A percentile compares a stretch with the other conserved stretches of the same genome.
phyloP scores from a whole-genome alignment of 2,113 vertebrate species.

The Gymnarchus niloticus region DNA sequence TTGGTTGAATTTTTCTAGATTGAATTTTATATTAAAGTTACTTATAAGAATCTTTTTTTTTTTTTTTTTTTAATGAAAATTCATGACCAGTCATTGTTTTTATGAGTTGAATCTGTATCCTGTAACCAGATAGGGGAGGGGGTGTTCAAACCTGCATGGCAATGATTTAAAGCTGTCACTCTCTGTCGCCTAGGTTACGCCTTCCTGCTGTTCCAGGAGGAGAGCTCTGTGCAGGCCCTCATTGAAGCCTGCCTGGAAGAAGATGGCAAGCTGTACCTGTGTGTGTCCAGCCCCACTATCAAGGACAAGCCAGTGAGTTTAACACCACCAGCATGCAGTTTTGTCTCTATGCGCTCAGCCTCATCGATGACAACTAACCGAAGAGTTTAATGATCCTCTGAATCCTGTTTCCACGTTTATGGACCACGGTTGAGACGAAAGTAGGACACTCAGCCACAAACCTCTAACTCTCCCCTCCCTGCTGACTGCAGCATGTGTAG shows the following conservation, averaged over 20 bases:
- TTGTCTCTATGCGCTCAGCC: no score
- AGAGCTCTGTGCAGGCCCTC: constrained; percentile 92
- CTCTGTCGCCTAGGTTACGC: constrained; percentile 77
- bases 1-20: background rate
- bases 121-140: background rate
- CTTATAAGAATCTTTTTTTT: background rate
- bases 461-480: background rate
- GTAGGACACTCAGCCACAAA: background rate
- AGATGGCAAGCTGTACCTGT: constrained; percentile 94
- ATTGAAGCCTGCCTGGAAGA: constrained; percentile 97
- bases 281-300: constrained; percentile 96
- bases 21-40: background rate
- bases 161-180: background rate
- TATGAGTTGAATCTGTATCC: background rate
- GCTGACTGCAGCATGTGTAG: background rate
- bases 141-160: background rate
- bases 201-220: constrained; percentile 97
- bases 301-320: constrained; percentile 97
- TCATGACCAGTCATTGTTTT: background rate
- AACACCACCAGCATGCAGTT: background rate
- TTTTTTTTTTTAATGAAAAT: background rate
- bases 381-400: background rate
- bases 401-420: background rate
- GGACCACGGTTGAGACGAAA: background rate
- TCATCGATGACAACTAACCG: no score